These are phyloP conservation scores for Anarrhichthys ocellatus DNA, from an alignment of 2,113 vertebrate genomes.

Conservation along the genomic window DNA sequence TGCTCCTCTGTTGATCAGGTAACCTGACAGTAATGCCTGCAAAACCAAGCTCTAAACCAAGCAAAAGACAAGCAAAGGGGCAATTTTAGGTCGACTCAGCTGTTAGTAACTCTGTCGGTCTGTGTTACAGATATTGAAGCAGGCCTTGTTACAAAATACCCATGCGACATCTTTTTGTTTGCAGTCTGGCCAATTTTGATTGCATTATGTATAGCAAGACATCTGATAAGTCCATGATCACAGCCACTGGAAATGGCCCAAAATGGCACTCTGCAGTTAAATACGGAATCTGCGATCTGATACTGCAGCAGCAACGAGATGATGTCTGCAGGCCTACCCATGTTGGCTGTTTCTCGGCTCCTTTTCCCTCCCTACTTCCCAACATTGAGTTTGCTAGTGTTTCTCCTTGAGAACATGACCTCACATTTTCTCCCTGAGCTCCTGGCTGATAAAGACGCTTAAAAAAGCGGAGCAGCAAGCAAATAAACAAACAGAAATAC, in stretches of 20 bases:
- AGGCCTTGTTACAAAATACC: slow-evolving; percentile 52
- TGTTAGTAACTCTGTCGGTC: slow-evolving; percentile 44
- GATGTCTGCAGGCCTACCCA: slow-evolving; percentile 23
- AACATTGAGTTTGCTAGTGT: slow-evolving; percentile 13
- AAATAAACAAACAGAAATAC: slow-evolving; percentile 23
- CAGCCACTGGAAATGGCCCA: slow-evolving; percentile 53
- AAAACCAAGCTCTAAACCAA: background rate
- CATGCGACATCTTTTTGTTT: slow-evolving; percentile 45
- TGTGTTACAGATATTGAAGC: slow-evolving; percentile 44
- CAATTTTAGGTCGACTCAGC: slow-evolving; percentile 1
- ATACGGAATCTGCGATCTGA: slow-evolving; percentile 48
- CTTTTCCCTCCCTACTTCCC: background rate
- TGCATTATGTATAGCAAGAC: slow-evolving; percentile 66
- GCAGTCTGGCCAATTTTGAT: slow-evolving; percentile 65
- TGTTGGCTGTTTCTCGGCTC: background rate
- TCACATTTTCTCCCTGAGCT: slow-evolving; percentile 16
- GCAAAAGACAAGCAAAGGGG: background rate
- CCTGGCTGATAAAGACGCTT: background rate
- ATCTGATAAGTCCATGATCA: slow-evolving; percentile 68
- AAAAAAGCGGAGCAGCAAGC: background rate
- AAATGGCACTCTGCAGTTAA: slow-evolving; percentile 45
- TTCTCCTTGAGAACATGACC: slow-evolving; percentile 12
- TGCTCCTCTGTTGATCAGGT: background rate
- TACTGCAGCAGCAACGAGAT: slow-evolving; percentile 24
- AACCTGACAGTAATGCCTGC: background rate